Evolutionary conservation across 2,888 invertebrate species (phyloP).

Genomic region (Ichneumoninae sp.): DNA sequence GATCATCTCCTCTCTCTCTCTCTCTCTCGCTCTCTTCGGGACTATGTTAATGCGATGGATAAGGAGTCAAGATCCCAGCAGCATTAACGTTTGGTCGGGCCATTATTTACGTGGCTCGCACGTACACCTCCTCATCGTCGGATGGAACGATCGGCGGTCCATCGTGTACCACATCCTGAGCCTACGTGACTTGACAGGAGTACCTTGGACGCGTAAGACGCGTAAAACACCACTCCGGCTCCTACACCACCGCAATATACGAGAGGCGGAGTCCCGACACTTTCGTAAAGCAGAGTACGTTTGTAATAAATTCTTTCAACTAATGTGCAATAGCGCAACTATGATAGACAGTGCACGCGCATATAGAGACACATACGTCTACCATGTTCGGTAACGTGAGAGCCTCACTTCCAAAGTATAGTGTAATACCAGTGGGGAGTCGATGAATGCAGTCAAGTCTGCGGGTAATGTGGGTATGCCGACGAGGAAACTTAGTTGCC

Average conservation of each 20-base stretch:
- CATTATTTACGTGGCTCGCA: conserved; percentile 55
- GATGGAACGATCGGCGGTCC: conserved; percentile 51
- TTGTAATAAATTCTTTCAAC: too few relatives aligned
- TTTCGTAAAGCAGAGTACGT: too few relatives aligned
- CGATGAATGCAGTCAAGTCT: conserved; percentile 16
- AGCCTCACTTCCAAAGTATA: not conserved
- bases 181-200: conserved; percentile 24
- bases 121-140: conserved; percentile 46
- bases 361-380: not conserved
- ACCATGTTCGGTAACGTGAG: not conserved
- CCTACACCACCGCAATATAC: conserved; percentile 55
- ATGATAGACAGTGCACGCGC: not conserved
- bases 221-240: conserved; percentile 48
- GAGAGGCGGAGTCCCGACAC: too few relatives aligned
- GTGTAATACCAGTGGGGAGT: conserved; percentile 34
- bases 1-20: conserved; percentile 73
- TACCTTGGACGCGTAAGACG: conserved; percentile 43
- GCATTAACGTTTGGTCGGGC: conserved; percentile 74
- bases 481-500: conserved; percentile 46
- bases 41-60: conserved; percentile 80
- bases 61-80: conserved; percentile 73
- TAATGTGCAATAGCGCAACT: not conserved
- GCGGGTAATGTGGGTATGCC: conserved; percentile 33
- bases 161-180: conserved; percentile 22
- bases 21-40: conserved; percentile 71